Base-by-base conservation (phyloP, 2,113 vertebrate genomes). In the Chascanopsetta lugubris region DNA sequence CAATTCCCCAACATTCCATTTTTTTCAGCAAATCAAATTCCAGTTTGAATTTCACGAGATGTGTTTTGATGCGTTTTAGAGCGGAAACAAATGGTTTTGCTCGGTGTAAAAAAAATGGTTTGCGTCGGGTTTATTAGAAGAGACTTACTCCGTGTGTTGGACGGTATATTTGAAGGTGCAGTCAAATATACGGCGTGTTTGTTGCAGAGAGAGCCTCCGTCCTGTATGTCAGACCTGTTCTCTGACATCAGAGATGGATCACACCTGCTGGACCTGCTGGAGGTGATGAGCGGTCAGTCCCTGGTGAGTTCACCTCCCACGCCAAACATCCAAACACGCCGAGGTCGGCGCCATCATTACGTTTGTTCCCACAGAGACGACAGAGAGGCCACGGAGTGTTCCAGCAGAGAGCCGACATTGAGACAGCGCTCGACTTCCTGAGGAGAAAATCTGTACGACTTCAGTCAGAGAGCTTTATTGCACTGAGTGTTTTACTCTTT, bases 341-440 rank as follows among this genome's bases (percentile, higher is more conserved):
- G n/a, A n/a, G n/a, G n/a, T n/a, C n/a, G n/a, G n/a, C n/a, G n/a
- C n/a, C n/a, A n/a, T n/a, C n/a, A n/a, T n/a, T n/a, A n/a, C n/a
- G 46, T 60, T 42, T 76, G 61, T 60, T 53, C 71, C 72, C 11
- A 3, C 69, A 98, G 97, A 93, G 91, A 83, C 94, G 94, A 26
- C 94, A 97, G 83, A 95, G 91, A 87, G 94, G 94, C 45, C 89
- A 63, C 36, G 95, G 94, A 46, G 75, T 94, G 26, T 96, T 96
- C 83, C 94, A 96, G 64, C 92, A 94, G 40, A 95, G 95, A 84
- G 94, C 90, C 82, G 95, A 98, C 69, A 89, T 97, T 77, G 94
- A 95, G 88, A 93, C 94, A 1, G 96, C 94, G 20, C 89, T 98
- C 80, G 92, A 85, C 66, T 97, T 97, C 89, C 89, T 98, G 43